Evolutionary conservation across 2,888 invertebrate species (phyloP), one percentile per base, ranked within the genome.

Genomic region (Linnaemya tessellans): DNA sequence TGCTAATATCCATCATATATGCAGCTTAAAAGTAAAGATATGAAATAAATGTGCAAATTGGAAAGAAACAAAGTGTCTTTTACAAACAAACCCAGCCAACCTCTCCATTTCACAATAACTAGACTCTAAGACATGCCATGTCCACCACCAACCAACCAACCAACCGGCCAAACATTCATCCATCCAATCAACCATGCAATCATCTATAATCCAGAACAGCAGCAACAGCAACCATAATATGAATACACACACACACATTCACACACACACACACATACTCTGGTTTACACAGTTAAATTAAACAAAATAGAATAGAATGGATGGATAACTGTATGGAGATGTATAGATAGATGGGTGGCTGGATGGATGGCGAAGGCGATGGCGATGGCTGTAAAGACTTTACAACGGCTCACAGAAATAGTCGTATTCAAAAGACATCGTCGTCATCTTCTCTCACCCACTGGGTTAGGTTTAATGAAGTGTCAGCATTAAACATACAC

Each of bases 401-500:
- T 60, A 49, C 46, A 68, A 46, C 46, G 56, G 13, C 71, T 58
- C 60, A 49, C 56, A 35, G 35, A 30, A 18, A 43, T 15, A 54
- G 10, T 35, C 22, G 20, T 22, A 46, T 35, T 25, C 1, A n/a
- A 67, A 58, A 30, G 54, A 75, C 70, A 82, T 73, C 65, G 58
- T 71, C 77, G 77, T 84, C 74, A 11, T 41, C 74, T 54, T 54
- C 79, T 85, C 81, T 82, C 82, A 85, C 82, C 85, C 82, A 85
- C 82, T 71, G 82, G 85, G 79, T 51, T 58, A 75, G 18, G 62
- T 82, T 85, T 82, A 85, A 85, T 85, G 85, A 85, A 85, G 85
- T 85, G 85, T 85, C 85, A 85, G 85, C 85, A 85, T 82, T 85
- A 85, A 85, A 85, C 75, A 82, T 71, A 82, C 71, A 80, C 51